Conservation (phyloP, 1,140 invertebrate genomes). For the Agrilus planipennis region DNA sequence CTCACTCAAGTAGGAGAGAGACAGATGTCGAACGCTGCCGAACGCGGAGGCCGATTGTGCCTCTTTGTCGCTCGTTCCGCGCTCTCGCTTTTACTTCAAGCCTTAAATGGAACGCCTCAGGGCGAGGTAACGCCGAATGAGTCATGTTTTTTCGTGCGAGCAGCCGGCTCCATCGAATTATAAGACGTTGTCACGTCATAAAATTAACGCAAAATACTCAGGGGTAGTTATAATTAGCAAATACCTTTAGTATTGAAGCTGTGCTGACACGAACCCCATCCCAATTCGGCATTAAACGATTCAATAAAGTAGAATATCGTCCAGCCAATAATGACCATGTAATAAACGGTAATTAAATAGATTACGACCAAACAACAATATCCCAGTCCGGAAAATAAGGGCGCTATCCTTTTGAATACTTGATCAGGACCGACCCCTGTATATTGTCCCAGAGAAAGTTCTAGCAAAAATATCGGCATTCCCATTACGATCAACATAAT, state of each 20-base stretch:
- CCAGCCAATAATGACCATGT: conserved; percentile 74
- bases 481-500: conserved; percentile 66
- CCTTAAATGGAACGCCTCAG: no score
- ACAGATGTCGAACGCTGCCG: no score
- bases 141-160: no score
- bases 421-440: conserved; percentile 45
- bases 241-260: conserved; percentile 52
- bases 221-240: background rate
- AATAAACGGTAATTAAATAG: conserved; percentile 66
- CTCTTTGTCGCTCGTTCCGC: no score
- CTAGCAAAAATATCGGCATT: conserved; percentile 63
- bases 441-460: conserved; percentile 53
- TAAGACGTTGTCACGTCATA: no score
- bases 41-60: no score
- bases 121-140: no score
- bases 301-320: conserved; percentile 62
- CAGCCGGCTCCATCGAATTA: no score
- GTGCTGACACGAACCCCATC: conserved; percentile 61
- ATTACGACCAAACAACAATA: conserved; percentile 64
- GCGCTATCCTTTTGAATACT: conserved; percentile 46
- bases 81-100: no score
- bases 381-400: conserved; percentile 51
- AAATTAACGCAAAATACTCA: no score
- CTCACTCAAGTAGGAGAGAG: no score
- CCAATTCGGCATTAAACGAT: conserved; percentile 52